Percentiles rank a stretch among this genome's conserved stretches.
phyloP scores from a whole-genome alignment of 2,113 vertebrate genomes.

The Seriola dumerili region DNA sequence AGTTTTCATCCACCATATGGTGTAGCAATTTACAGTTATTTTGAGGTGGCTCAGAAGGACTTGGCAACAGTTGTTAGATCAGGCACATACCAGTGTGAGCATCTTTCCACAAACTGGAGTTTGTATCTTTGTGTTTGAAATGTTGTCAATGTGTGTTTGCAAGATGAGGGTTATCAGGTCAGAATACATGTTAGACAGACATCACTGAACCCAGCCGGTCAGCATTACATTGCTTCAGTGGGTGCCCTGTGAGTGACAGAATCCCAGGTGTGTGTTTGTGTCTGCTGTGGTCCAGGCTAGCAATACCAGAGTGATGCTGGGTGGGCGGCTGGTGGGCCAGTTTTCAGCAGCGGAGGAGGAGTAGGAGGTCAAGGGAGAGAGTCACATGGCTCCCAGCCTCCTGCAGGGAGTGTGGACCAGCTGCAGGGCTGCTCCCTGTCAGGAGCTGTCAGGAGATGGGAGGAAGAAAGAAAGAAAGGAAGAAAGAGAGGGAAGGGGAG shows the following conservation, averaged over 20 bases:
- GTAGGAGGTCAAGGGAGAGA: slow-evolving; percentile 48
- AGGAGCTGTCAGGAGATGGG: slow-evolving; percentile 59
- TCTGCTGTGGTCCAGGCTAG: background rate
- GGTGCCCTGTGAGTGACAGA: background rate
- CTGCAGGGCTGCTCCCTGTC: slow-evolving; percentile 74
- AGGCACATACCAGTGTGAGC: background rate
- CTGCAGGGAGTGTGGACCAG: slow-evolving; percentile 74
- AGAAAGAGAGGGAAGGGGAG: slow-evolving; percentile 33
- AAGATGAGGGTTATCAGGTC: background rate
- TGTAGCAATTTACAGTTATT: slow-evolving; percentile 16
- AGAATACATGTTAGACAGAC: background rate
- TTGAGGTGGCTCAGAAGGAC: background rate
- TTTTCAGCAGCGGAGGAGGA: slow-evolving; percentile 33
- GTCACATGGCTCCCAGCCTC: slow-evolving; percentile 72
- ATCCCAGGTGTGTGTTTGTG: slow-evolving; percentile 7
- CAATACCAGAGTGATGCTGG: slow-evolving; percentile 11
- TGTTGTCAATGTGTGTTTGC: background rate
- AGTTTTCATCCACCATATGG: slow-evolving; percentile 27
- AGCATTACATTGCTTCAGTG: background rate
- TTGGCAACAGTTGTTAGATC: slow-evolving; percentile 5
- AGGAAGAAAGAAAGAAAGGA: slow-evolving; percentile 36
- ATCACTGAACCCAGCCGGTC: background rate
- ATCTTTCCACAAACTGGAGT: slow-evolving; percentile 7
- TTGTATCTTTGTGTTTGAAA: slow-evolving; percentile 14
- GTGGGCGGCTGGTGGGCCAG: slow-evolving; percentile 35